Base-by-base conservation (phyloP, 2,888 invertebrate species). In the Itoplectis maculator region DNA sequence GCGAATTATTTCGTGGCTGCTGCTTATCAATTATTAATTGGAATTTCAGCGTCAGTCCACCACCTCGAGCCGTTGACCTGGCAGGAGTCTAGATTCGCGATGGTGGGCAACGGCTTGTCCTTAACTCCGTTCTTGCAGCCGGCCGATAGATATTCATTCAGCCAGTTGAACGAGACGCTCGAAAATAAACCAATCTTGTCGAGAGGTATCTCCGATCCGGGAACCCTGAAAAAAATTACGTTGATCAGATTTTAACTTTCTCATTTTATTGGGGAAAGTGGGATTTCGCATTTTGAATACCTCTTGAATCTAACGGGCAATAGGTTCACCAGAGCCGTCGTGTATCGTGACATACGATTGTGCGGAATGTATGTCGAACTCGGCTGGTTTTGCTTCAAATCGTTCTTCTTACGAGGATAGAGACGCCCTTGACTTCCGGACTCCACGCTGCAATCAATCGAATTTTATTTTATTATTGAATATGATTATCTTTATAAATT, bases 91-190 rank as follows among this genome's bases (percentile, higher is more conserved):
- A 91, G 88, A 3, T 92, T 91, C 4, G 94, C 92, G 59, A 93
- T 77, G 84, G 88, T 87, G 88, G 93, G 86, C 54, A 94, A 86
- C 76, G 93, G 91, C 5, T 93, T 92, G 15, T 91, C 86, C 9
- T 91, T 90, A 7, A 94, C 89, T 13, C 93, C 93, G 74, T 91
- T 91, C 76, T 90, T 92, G 86, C 93, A 94, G 0, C 94, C 93
- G 37, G 91, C 90, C 88, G 92, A 93, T 89, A 94, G 93, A 69
- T 94, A 92, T 29, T 91, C 90, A 8, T 93, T 93, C 82, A 94
- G 90, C 94, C 94, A 95, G 42, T 93, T 92, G 85, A 93, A 94
- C 0, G 94, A 93, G 20, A 94, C 91, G 86, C 93, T 93, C 8
- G 94, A 94, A 82, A 94, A 91, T 68, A 94, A 91, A 5, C 94